Evolutionary conservation across 2,113 vertebrate species (phyloP), one percentile per base, ranked within the genome.

Genomic region (Cyrtonyx montezumae): DNA sequence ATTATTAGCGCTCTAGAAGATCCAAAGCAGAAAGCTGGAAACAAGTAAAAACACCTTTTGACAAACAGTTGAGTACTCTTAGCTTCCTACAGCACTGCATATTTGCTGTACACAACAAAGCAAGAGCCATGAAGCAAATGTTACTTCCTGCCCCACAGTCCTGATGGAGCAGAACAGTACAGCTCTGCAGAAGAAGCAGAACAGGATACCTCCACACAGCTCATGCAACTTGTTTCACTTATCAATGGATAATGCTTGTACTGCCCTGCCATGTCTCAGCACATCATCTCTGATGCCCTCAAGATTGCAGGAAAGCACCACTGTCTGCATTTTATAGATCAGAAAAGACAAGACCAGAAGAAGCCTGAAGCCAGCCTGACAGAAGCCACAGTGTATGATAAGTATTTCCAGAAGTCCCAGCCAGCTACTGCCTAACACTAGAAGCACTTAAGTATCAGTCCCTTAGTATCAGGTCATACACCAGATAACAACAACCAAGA

Each of bases 221-320:
- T 62, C 75, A 53, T 82, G 81, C 42, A 82, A 43, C 76, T 66
- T 45, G 13, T 34, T 92, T 78, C 26, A 37, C 62, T 79, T 89
- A 85, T 91, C 77, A 74, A 79, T 56, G 92, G 81, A 83, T 74
- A 49, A 91, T 1, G 3, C 70, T 40, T 69, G 26, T 42, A 66
- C 70, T 76, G 87, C 55, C 62, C 43, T 76, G 71, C 34, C 76
- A 63, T 32, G 45, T 56, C 66, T 43, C 78, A 84, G 84, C 67
- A 91, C 17, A 69, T 65, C 59, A 49, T 45, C 86, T 80, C 65
- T 73, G 17, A n/a, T 32, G 46, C 73, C 78, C 55, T 69, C 88
- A 77, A 77, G 70, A 67, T 2, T 58, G 66, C 5, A 87, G 74
- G 81, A 87, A 92, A 95, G 75, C 2, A 6, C 59, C 46, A 1